phyloP scores from a whole-genome alignment of 2,888 invertebrate species.

The Drosophila setosimentum region DNA sequence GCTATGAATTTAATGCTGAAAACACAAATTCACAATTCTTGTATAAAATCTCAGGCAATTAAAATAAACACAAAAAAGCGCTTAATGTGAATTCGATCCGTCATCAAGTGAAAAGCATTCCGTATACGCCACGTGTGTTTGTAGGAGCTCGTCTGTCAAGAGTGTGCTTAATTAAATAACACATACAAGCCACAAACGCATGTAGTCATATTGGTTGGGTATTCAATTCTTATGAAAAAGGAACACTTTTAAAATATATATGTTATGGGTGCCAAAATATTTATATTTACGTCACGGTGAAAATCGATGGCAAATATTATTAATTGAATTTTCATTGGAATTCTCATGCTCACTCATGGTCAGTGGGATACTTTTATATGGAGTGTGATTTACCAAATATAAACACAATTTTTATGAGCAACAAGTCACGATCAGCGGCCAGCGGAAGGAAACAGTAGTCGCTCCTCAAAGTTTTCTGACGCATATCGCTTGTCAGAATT shows the following conservation, averaged over 20 bases:
- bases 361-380: conserved; percentile 15
- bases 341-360: conserved; percentile 11
- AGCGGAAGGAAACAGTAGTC: conserved; percentile 29
- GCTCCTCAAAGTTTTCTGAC: background rate
- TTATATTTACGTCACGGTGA: conserved; percentile 43
- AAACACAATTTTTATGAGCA: conserved; percentile 23
- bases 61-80: conserved; percentile 51
- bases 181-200: conserved; percentile 21
- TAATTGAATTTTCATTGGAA: conserved; percentile 28
- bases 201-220: conserved; percentile 40
- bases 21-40: conserved; percentile 11
- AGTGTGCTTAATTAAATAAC: conserved; percentile 40
- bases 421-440: conserved; percentile 13
- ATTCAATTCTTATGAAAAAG: conserved; percentile 22
- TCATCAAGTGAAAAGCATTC: conserved; percentile 57
- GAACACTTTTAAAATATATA: conserved; percentile 32
- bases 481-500: background rate
- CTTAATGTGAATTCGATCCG: conserved; percentile 71
- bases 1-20: background rate
- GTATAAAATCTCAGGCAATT: conserved; percentile 4
- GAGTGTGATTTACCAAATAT: conserved; percentile 43
- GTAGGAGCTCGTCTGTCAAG: conserved; percentile 38
- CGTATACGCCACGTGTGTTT: conserved; percentile 47
- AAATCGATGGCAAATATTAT: background rate
- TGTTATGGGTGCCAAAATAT: conserved; percentile 23